Evolutionary conservation across 2,888 invertebrate genomes (phyloP), one percentile per base, ranked within the genome.

Genomic region (Halocaridina rubra): DNA sequence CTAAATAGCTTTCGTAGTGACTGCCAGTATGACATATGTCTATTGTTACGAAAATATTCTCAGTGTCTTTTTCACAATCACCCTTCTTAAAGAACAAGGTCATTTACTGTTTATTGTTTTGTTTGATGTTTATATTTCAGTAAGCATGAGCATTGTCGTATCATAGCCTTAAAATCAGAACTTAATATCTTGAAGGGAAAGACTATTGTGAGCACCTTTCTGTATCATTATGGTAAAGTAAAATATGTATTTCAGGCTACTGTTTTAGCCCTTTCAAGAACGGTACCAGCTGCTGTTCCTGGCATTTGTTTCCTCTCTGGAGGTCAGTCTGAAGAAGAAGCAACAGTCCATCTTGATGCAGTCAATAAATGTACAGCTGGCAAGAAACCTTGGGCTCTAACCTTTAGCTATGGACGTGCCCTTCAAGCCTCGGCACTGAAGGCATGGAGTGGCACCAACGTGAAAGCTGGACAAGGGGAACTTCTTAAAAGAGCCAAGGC

Each of bases 381-480:
- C 59, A 84, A 29, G 77, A 87, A 88, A 74, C 88, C 88, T 7
- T 88, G 88, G 88, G 76, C 87, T 5, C 84, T 88, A 32, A 82
- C 98, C 89, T 99, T 99, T 95, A 97, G 97, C 90, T 99, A 96
- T 92, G 99, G 99, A 4, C 96, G 99, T 89, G 99, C 99, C 81
- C 94, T 99, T 86, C 93, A 99, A 92, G 98, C 99, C 46, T 98
- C 98, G 86, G 98, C 98, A 10, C 94, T 99, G 90, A 94, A 95
- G 84, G 97, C 98, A 33, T 99, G 99, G 99, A 94, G 92, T 79
- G 99, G 99, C 90, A 97, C 94, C 85, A 97, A 97, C 91, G 91
- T 98, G 80, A 92, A 92, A 72, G 94, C 94, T 89, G 99, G 94
- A 19, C 98, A 99, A 91, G 93, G 93, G 13, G 87, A 87, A 69